Evolutionary conservation across 2,797 vertebrate genomes (phyloP), one percentile per base, ranked within the genome.

Genomic region (Tadarida brasiliensis): DNA sequence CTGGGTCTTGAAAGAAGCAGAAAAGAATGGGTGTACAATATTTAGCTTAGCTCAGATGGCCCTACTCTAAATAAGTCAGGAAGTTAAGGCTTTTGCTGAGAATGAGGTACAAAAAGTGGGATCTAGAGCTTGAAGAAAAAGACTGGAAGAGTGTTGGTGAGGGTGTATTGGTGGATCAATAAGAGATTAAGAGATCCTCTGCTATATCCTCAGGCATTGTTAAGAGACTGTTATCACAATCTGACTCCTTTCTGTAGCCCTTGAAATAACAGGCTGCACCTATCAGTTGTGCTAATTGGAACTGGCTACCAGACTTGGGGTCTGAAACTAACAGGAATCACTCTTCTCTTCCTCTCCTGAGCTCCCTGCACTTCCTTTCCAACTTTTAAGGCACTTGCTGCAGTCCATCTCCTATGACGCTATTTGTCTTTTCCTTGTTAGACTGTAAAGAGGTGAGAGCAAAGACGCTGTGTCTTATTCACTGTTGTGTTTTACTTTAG

Each of bases 271-370:
- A 68, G 65, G 35, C 59, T 94, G 35, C 33, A 61, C 92, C 83
- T 63, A 76, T 93, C 77, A 93, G 76, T 87, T 92, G 87, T 91
- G 76, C 61, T 95, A 85, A 94, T 54, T 68, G 44, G 51, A 81
- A 65, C 87, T 94, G 90, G 59, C 44, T 83, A 84, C 39, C 39
- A 87, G 35, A 90, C 19, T 80, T 71, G 49, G 59, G 65, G 26
- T 26, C 87, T 35, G 19, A 93, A 95, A 90, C 71, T 83, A 88
- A 87, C 63, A 54, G 17, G 35, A 90, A 67, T 70, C 70, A 70
- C 74, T 71, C 49, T 90, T 73, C 26, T 96, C 68, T 94, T 57
- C 74, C 35, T 87, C 11, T 92, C 30, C 61, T 77, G 61, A 94
- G 87, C 54, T 54, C 54, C 76, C 8, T 63, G 87, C 26, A 77